These are phyloP conservation scores for Meteorus sp. DNA, from an alignment of 1,140 invertebrate species.

Conservation along the genomic window DNA sequence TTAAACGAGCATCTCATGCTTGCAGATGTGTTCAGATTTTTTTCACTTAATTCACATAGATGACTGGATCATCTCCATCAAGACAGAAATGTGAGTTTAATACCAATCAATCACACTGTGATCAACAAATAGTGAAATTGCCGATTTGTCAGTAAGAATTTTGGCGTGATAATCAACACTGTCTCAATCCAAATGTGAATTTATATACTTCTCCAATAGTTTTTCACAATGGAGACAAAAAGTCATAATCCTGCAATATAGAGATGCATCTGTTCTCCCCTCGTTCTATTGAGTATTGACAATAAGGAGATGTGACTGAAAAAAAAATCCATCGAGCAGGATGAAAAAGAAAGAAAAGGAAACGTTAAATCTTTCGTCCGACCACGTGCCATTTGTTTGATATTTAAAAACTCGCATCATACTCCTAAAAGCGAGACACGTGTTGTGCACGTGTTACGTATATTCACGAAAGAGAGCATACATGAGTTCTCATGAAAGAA, in stretches of 20 bases:
- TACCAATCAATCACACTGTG: too few relatives aligned
- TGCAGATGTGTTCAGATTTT: neutral
- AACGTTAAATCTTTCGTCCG: constrained; percentile 4
- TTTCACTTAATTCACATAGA: neutral
- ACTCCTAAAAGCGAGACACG: constrained; percentile 18
- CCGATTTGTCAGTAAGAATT: too few relatives aligned
- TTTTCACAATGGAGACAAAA: too few relatives aligned
- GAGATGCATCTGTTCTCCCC: too few relatives aligned
- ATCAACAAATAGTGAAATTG: too few relatives aligned
- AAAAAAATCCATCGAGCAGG: constrained; percentile 6
- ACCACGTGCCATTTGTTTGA: constrained; percentile 27
- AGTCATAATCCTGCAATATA: neutral
- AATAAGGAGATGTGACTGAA: too few relatives aligned
- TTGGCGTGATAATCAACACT: too few relatives aligned
- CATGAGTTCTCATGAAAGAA: constrained; percentile 19
- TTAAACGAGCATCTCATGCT: neutral
- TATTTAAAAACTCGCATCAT: constrained; percentile 21
- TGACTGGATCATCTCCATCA: neutral
- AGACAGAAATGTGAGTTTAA: too few relatives aligned
- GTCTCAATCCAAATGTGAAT: too few relatives aligned
- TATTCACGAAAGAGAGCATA: constrained; percentile 23
- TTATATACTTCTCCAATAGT: too few relatives aligned
- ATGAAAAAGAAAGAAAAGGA: constrained; percentile 16
- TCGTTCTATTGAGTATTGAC: too few relatives aligned
- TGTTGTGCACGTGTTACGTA: constrained; percentile 20